Conservation (phyloP, 2,113 vertebrate species). For the Tenrec ecaudatus region DNA sequence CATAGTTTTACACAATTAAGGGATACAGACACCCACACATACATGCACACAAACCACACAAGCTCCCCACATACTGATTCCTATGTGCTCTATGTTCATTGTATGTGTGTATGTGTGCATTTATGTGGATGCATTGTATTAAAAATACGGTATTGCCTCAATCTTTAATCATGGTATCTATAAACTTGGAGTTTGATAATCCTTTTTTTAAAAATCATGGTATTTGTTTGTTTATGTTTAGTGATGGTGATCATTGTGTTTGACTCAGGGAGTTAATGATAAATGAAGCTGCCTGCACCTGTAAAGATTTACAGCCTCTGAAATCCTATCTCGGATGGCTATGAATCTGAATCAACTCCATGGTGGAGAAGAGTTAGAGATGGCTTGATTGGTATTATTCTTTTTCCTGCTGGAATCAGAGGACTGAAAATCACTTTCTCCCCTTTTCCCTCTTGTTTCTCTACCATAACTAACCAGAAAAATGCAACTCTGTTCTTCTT, state of each 20-base stretch:
- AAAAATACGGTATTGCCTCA: no score
- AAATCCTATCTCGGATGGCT: no score
- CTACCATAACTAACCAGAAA: neutral
- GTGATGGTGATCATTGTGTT: neutral
- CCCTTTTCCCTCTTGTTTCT: neutral
- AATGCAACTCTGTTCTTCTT: neutral
- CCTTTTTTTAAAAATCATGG: neutral
- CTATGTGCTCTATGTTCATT: no score
- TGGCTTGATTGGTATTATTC: neutral
- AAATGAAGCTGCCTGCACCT: no score
- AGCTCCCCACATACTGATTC: no score
- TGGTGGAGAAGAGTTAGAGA: neutral
- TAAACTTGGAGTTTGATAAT: neutral
- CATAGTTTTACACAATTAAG: no score
- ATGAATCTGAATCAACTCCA: no score
- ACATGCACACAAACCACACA: no score
- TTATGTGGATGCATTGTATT: no score
- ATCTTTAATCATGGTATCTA: neutral
- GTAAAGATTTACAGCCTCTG: no score
- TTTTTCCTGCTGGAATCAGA: neutral
- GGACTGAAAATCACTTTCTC: neutral
- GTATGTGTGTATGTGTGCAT: no score
- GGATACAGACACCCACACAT: no score
- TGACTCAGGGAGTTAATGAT: neutral
- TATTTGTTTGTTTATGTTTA: neutral